Evolutionary conservation across 2,113 vertebrate genomes (phyloP).

Genomic region (Hyaena hyaena): DNA sequence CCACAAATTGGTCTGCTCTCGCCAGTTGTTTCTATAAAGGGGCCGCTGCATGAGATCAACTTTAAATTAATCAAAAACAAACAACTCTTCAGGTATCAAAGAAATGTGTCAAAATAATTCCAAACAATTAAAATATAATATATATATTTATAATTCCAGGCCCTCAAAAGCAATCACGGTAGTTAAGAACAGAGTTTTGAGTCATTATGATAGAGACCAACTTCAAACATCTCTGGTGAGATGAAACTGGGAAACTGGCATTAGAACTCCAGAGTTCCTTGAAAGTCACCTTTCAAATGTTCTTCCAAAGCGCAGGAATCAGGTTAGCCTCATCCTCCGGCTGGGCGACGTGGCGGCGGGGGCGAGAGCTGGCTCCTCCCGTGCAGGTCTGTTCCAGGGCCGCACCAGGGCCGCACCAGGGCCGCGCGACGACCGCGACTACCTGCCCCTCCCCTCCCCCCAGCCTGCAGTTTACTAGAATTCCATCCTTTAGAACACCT

Average conservation of each 20-base stretch:
- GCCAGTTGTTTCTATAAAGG: slow-evolving; percentile 55
- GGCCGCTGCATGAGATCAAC: slow-evolving; percentile 64
- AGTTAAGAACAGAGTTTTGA: slow-evolving; percentile 80
- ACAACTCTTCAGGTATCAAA: slow-evolving; percentile 77
- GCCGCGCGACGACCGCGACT: rapidly evolving
- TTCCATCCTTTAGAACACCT: slow-evolving; percentile 64
- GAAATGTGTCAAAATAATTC: slow-evolving; percentile 81
- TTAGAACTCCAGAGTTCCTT: slow-evolving; percentile 75
- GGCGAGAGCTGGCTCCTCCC: background rate
- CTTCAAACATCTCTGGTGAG: slow-evolving; percentile 72
- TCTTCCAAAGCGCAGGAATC: background rate
- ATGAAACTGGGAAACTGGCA: slow-evolving; percentile 79
- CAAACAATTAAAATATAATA: slow-evolving; percentile 87
- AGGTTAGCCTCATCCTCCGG: slow-evolving; percentile 17
- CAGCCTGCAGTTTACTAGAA: slow-evolving; percentile 51
- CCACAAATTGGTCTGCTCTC: slow-evolving; percentile 57
- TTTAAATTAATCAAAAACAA: slow-evolving; percentile 76
- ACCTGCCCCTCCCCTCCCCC: background rate
- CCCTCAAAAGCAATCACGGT: slow-evolving; percentile 78
- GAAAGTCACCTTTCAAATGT: slow-evolving; percentile 35
- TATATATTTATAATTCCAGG: slow-evolving; percentile 85
- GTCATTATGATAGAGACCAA: slow-evolving; percentile 71
- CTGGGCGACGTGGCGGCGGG: background rate
- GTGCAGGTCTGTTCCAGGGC: background rate
- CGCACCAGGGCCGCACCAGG: too few species aligned